Percentiles rank a stretch among this genome's conserved stretches.
Evolutionary conservation across 2,797 vertebrate species (phyloP).

Genomic region (Sebastes elongatus): DNA sequence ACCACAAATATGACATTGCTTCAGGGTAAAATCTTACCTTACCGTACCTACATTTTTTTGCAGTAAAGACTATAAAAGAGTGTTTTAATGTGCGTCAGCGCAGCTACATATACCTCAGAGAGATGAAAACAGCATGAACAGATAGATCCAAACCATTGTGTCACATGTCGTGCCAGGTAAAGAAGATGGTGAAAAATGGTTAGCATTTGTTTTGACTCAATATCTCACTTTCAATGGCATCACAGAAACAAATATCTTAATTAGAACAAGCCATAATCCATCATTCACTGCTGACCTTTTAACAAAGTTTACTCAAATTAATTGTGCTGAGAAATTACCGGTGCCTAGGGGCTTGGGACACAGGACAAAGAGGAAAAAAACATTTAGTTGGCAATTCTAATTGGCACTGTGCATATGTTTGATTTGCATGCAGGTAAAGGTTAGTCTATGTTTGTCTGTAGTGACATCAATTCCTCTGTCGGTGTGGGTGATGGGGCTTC

Average conservation of each 20-base stretch:
- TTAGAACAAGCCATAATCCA: constrained; percentile 67
- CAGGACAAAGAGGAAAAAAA: constrained; percentile 22
- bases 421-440: constrained; percentile 38
- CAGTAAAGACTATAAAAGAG: not conserved
- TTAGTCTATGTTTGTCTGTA: not conserved
- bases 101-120: constrained; percentile 1
- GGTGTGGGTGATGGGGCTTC: not conserved
- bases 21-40: constrained; percentile 2
- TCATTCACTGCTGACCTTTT: constrained; percentile 75
- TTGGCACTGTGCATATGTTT: constrained; percentile 38
- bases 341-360: constrained; percentile 28
- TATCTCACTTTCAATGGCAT: constrained; percentile 34
- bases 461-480: not conserved
- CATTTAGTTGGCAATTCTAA: constrained; percentile 30
- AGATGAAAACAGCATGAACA: constrained; percentile 17
- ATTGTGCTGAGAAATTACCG: constrained; percentile 60
- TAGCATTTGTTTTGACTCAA: constrained; percentile 17
- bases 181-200: constrained; percentile 1
- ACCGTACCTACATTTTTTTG: not conserved
- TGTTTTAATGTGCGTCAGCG: constrained; percentile 29
- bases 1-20: constrained; percentile 28
- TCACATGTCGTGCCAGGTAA: constrained; percentile 4
- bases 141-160: constrained; percentile 22
- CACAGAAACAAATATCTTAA: constrained; percentile 35
- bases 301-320: constrained; percentile 64